These are phyloP conservation scores for Eupsilia transversa DNA, from an alignment of 2,888 invertebrate genomes.

Conservation along the genomic window DNA sequence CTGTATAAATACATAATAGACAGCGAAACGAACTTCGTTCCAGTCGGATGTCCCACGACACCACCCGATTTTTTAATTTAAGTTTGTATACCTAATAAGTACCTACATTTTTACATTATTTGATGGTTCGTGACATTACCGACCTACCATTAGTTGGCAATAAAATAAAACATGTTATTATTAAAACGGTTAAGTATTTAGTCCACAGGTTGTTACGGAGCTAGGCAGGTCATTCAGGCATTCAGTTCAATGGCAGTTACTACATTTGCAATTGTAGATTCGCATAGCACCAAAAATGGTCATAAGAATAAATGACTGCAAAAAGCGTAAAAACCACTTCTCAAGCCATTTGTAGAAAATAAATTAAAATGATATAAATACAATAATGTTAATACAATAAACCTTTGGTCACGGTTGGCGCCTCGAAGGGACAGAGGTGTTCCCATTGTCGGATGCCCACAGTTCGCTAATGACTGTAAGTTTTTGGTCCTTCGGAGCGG, in stretches of 20 bases:
- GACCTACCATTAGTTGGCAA: no score
- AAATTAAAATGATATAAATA: slow-evolving; percentile 26
- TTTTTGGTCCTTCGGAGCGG: no score
- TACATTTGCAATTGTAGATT: slow-evolving; percentile 2
- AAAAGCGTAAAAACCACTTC: slow-evolving; percentile 26
- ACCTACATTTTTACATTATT: no score
- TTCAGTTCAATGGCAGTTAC: slow-evolving; percentile 7
- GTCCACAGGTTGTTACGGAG: neutral
- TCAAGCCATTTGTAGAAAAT: slow-evolving; percentile 35
- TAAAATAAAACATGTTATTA: neutral
- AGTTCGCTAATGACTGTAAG: slow-evolving; percentile 15
- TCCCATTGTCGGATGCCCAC: neutral
- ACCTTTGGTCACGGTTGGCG: slow-evolving; percentile 30
- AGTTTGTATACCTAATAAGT: no score
- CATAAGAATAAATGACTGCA: slow-evolving; percentile 29
- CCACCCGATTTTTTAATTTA: no score
- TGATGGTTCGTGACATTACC: no score
- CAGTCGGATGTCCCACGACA: no score
- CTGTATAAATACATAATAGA: no score
- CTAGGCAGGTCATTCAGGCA: no score
- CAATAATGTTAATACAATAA: no score
- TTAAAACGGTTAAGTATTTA: no score
- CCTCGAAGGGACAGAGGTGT: slow-evolving; percentile 17
- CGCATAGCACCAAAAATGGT: slow-evolving; percentile 15
- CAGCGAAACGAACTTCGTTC: no score